Conservation (phyloP, 2,888 invertebrate species). For the Chaetoderma sp. region DNA sequence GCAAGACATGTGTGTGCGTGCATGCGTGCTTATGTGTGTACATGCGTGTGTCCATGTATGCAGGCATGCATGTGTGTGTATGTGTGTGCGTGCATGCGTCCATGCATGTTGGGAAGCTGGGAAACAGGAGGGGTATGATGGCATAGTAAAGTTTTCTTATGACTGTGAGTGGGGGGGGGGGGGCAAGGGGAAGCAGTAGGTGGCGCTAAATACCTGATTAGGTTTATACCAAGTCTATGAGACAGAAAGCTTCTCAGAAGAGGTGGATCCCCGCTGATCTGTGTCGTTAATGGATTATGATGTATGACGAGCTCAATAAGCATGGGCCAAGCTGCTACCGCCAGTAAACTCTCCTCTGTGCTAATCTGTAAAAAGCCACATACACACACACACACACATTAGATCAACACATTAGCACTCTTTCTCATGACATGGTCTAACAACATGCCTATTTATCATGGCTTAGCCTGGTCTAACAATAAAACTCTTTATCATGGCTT, state of each 20-base stretch:
- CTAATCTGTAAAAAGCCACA: conserved; percentile 45
- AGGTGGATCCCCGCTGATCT: conserved; percentile 63
- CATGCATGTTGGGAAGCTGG: no score
- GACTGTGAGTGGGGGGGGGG: not conserved
- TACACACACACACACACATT: not conserved
- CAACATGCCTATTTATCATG: no score
- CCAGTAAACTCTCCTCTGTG: conserved; percentile 63
- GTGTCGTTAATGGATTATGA: conserved; percentile 63
- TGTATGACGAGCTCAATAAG: conserved; percentile 61
- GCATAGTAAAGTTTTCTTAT: not conserved
- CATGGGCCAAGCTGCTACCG: conserved; percentile 67
- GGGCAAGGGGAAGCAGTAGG: not conserved
- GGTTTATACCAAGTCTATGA: conserved; percentile 62
- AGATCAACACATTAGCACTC: no score
- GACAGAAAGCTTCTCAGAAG: conserved; percentile 61
- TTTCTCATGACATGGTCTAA: no score
- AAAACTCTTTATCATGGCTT: no score
- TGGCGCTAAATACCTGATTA: conserved; percentile 48
- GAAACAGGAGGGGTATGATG: no score
- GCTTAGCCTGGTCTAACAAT: no score
- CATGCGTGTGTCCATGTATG: no score
- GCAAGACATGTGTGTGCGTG: no score
- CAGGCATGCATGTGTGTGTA: no score
- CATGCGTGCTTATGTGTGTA: no score
- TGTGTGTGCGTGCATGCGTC: no score